Evolutionary conservation across 2,797 vertebrate species (phyloP).

Genomic region (Lacerta agilis): DNA sequence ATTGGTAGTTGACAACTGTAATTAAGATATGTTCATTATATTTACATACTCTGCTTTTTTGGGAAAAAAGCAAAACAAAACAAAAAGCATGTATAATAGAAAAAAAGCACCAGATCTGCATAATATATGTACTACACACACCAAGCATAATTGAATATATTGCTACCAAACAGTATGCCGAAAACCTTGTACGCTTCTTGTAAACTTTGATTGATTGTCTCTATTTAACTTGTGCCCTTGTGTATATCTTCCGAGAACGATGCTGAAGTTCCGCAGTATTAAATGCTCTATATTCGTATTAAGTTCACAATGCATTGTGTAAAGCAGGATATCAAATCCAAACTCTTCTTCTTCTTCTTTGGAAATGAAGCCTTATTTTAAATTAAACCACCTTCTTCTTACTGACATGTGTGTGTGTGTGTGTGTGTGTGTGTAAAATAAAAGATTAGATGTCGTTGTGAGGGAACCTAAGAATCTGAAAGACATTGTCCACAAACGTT

Average conservation of each 20-base stretch:
- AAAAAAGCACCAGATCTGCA: slow-evolving; percentile 75
- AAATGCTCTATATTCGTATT: slow-evolving; percentile 16
- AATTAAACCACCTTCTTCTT: not conserved
- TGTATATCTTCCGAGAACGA: slow-evolving; percentile 47
- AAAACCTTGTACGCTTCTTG: slow-evolving; percentile 68
- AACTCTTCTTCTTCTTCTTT: not conserved
- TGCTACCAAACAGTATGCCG: slow-evolving; percentile 70
- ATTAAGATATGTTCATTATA: slow-evolving; percentile 76
- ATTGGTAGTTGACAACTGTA: slow-evolving; percentile 74
- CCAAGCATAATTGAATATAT: slow-evolving; percentile 77
- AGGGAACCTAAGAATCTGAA: not conserved
- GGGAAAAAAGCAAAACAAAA: slow-evolving; percentile 69
- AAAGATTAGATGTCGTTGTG: not conserved
- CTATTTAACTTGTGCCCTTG: slow-evolving; percentile 51
- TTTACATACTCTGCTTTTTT: slow-evolving; percentile 52
- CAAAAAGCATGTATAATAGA: slow-evolving; percentile 41
- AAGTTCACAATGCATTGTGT: not conserved
- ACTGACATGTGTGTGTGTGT: too few species aligned
- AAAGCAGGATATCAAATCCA: too few species aligned
- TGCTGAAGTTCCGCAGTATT: slow-evolving; percentile 3
- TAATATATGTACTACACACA: slow-evolving; percentile 75
- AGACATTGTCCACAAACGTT: not conserved
- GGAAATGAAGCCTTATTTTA: slow-evolving; percentile 22
- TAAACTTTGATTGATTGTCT: slow-evolving; percentile 74
- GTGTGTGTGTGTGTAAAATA: not conserved